Base-by-base conservation (phyloP, 1,140 invertebrate species). In the Pentalonia nigronervosa region DNA sequence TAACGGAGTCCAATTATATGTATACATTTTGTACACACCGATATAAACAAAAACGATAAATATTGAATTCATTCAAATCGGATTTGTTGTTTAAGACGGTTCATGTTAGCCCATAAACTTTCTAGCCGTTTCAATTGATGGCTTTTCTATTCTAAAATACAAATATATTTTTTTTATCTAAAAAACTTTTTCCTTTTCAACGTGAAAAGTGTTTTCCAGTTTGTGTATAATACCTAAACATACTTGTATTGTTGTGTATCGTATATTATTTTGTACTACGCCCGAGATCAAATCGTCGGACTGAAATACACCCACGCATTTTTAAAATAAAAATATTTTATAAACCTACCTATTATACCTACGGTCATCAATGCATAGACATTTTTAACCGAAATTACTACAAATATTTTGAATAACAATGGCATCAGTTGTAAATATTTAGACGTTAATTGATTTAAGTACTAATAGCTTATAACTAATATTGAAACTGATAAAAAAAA, bases 21-120 rank as follows among this genome's bases (percentile, higher is more conserved):
- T n/a, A 76, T n/a, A 76, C n/a, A n/a, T 76, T 34, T n/a, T 76
- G n/a, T 76, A 76, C 11, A 76, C 60, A 76, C 47, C 0, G n/a
- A 21, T n/a, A 17, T 25, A 88, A 89, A 53, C 34, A 36, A 88
- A 88, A 53, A 30, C 87, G n/a, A 88, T 53, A 88, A 50, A 88
- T 34, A 53, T 88, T 30, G n/a, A 88, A 89, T 56, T 89, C 87
- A 21, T 56, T 89, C 34, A 23, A 89, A 53, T 89, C 34, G 87
- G 1, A 89, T 53, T 89, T 50, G 47, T 50, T 34, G 47, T 88
- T 48, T 50, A 50, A 88, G 45, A 88, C 47, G 41, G 34, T 50
- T 89, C 50, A 23, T 56, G 48, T 89, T 53, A 36, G 34, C 50
- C 25, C n/a, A 48, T 89, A 56, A 89, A 89, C 50, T 89, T 89